These are phyloP conservation scores for Coboldia fuscipes DNA, from an alignment of 1,140 invertebrate species.

Conservation along the genomic window DNA sequence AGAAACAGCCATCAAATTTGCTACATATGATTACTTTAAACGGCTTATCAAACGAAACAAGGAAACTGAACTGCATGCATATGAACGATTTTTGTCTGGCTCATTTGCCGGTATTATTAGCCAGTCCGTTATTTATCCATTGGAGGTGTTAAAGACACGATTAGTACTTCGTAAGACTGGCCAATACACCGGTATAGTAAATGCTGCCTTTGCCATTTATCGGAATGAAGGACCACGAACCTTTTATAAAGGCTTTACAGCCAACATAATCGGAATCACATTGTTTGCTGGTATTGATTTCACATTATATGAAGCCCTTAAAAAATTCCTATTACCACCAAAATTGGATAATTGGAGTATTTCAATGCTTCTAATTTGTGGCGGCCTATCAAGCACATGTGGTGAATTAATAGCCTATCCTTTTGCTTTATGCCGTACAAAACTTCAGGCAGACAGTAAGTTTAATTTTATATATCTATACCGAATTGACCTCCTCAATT, in stretches of 20 bases:
- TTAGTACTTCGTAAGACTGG: constrained; percentile 87
- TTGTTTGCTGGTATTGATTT: constrained; percentile 98
- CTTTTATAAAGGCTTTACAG: constrained; percentile 89
- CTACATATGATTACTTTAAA: constrained; percentile 93
- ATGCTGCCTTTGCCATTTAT: constrained; percentile 83
- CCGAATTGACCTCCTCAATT: background rate
- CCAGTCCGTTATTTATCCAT: constrained; percentile 92
- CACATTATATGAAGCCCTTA: constrained; percentile 87
- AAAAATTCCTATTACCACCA: constrained; percentile 55
- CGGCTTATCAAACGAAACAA: constrained; percentile 52
- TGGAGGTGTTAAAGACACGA: constrained; percentile 95
- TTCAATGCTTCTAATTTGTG: constrained; percentile 70
- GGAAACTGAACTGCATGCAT: constrained; percentile 54
- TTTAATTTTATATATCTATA: constrained; percentile 8
- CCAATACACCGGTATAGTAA: constrained; percentile 74
- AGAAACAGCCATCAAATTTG: constrained; percentile 94
- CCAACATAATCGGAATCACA: constrained; percentile 94
- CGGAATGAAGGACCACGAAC: constrained; percentile 56
- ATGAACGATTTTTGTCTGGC: constrained; percentile 84
- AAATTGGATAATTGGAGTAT: constrained; percentile 52
- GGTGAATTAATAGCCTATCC: constrained; percentile 97
- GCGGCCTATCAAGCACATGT: constrained; percentile 78
- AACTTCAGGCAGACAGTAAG: constrained; percentile 81
- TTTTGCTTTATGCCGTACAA: constrained; percentile 81
- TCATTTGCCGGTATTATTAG: constrained; percentile 87